Percentiles rank a stretch among this genome's conserved stretches.
phyloP scores from a whole-genome alignment of 1,140 invertebrate genomes.

The Leptestheria dahalacensis region DNA sequence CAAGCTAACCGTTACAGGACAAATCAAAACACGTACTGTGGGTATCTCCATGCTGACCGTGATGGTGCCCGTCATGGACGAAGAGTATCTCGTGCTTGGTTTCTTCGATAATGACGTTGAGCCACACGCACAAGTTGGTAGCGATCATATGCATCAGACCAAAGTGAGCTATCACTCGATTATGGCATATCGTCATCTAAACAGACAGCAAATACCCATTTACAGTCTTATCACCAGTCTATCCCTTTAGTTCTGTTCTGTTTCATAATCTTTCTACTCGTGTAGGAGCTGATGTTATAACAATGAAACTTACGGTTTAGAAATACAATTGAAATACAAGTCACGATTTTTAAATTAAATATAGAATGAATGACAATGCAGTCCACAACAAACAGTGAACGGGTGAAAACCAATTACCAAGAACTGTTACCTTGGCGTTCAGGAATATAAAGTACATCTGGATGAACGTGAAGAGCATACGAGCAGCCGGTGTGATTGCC shows the following conservation, averaged over 20 bases:
- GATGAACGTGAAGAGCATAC: constrained; percentile 43
- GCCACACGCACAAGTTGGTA: constrained; percentile 47
- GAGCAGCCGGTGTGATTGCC: constrained; percentile 37
- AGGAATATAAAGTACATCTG: constrained; percentile 54
- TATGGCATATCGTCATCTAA: constrained; percentile 69
- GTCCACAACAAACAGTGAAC: too few relatives aligned
- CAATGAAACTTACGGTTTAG: too few relatives aligned
- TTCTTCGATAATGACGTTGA: constrained; percentile 44
- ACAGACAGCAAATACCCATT: too few relatives aligned
- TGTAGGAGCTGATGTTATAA: too few relatives aligned
- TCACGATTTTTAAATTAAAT: too few relatives aligned
- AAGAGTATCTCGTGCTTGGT: constrained; percentile 42
- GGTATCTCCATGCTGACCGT: constrained; percentile 12
- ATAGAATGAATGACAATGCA: too few relatives aligned
- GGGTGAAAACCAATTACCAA: neutral
- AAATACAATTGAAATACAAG: too few relatives aligned
- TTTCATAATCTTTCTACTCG: too few relatives aligned
- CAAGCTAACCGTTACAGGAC: too few relatives aligned
- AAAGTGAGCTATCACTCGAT: constrained; percentile 55
- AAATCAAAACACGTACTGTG: too few relatives aligned
- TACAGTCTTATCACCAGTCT: too few relatives aligned
- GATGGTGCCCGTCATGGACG: constrained; percentile 20
- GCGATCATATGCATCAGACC: constrained; percentile 42
- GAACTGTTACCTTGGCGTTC: constrained; percentile 34
- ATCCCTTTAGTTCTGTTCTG: too few relatives aligned